Evolutionary conservation across 2,113 vertebrate species (phyloP).

Genomic region (Scytalopus superciliaris): DNA sequence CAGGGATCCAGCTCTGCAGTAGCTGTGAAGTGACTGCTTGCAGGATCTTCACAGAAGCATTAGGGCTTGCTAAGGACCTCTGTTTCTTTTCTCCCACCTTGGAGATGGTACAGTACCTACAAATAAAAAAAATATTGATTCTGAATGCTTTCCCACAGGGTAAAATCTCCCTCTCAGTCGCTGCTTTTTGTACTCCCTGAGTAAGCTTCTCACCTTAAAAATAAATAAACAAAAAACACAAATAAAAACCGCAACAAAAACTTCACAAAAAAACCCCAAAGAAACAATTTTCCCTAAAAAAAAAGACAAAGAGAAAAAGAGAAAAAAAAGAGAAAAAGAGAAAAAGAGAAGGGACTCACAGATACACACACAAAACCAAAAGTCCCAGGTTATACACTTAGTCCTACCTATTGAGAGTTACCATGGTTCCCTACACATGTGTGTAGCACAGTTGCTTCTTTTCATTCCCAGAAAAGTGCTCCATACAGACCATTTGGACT

Average conservation of each 20-base stretch:
- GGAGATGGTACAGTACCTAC: not conserved
- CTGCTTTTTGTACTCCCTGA: not conserved
- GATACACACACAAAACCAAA: not conserved
- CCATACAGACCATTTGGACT: not conserved
- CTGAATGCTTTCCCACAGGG: not conserved
- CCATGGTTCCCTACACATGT: not conserved
- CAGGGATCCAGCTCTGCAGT: not conserved
- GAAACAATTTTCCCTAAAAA: not conserved
- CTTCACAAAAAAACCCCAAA: not conserved
- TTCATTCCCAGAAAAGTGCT: not conserved
- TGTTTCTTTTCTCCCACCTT: not conserved
- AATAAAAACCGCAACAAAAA: not conserved
- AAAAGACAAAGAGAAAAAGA: not conserved
- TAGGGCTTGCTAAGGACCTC: not conserved
- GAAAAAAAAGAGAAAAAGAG: not conserved
- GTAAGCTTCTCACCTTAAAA: not conserved
- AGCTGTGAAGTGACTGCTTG: not conserved
- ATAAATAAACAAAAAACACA: not conserved
- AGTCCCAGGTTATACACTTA: not conserved
- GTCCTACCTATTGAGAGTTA: not conserved
- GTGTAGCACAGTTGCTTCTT: not conserved
- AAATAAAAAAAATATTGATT: not conserved
- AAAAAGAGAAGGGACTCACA: not conserved
- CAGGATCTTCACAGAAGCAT: not conserved
- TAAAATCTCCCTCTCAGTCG: not conserved